Percentiles rank a stretch among this genome's conserved stretches.
These are phyloP conservation scores for Scolopax mira DNA, from an alignment of 2,113 vertebrate genomes.

Conservation along the genomic window DNA sequence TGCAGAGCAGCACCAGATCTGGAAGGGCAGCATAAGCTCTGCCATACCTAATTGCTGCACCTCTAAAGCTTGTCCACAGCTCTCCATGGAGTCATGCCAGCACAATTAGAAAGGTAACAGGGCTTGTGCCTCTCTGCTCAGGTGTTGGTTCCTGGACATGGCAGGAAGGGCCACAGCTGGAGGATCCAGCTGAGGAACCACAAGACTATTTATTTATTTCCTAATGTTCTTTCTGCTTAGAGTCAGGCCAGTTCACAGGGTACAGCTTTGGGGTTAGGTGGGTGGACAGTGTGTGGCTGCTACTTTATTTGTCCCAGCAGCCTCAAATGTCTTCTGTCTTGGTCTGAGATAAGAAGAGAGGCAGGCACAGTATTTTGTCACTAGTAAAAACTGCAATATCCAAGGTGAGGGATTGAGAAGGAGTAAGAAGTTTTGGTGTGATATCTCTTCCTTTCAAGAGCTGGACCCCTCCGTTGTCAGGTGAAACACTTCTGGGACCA, in stretches of 20 bases:
- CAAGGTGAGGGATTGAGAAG: neutral
- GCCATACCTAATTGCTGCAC: neutral
- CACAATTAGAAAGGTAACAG: neutral
- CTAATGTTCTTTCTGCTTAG: neutral
- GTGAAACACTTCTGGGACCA: neutral
- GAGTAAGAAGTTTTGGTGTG: neutral
- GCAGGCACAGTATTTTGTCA: neutral
- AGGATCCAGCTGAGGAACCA: neutral
- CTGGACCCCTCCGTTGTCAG: neutral
- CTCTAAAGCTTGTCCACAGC: neutral
- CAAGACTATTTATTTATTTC: neutral
- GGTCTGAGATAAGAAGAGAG: neutral
- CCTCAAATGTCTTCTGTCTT: neutral
- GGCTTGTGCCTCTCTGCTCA: neutral
- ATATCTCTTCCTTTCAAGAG: neutral
- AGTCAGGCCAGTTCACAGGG: neutral
- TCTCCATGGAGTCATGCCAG: neutral
- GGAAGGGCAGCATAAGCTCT: neutral
- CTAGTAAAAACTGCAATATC: neutral
- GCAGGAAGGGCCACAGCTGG: neutral
- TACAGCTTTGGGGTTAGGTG: neutral
- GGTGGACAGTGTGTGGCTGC: neutral
- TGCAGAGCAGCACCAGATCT: neutral
- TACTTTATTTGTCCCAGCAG: neutral
- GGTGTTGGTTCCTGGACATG: fast-evolving